Base-by-base conservation (phyloP, 1,140 invertebrate species). In the Glossosoma conforme region DNA sequence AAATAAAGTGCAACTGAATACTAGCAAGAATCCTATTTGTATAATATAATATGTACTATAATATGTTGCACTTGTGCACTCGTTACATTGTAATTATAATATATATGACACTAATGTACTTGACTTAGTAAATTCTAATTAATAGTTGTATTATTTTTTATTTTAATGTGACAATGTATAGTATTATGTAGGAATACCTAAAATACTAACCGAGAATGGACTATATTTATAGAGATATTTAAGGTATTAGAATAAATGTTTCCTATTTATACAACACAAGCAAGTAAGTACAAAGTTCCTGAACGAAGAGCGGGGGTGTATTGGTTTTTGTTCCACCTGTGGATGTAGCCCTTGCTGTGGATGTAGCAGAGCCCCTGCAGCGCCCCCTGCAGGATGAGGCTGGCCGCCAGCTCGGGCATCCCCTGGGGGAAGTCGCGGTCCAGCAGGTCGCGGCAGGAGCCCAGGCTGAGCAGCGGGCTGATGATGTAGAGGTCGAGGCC, bases 331-430 rank as follows among this genome's bases (percentile, higher is more conserved):
- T 20, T 43, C 51, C 61, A 88, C 83, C 90, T 87, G 65, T 94
- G 91, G 62, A 96, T 90, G 65, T 87, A 86, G 49, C 88, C 84
- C 68, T 84, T 83, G 51, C 78, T 80, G 66, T 94, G 91, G 52
- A 96, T 78, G 68, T 95, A 95, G 59, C 87, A 80, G 14, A 95
- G 69, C 1, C 85, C 91, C 28, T 77, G 65, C 35, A 94, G 70
- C 15, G 90, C 78, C 72, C 93, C 90, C 62, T 77, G 76, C 20
- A 93, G 66, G 58, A 95, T 87, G 46, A 87, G 79, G 22, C 86
- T 79, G 61, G 93, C 84, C 17, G 87, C 83, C 33, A 82, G 64
- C 70, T 96, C 92, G 2, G 89, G 85, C 33, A 96, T 70, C 15
- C 81, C 81, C 64, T 85, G 80, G 33, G 74, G 77, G 67, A 89